A percentile compares a stretch with the other conserved stretches of the same genome.
Conservation (phyloP, 64 coral and sea anemone species). For the Cladopsammia gracilis region DNA sequence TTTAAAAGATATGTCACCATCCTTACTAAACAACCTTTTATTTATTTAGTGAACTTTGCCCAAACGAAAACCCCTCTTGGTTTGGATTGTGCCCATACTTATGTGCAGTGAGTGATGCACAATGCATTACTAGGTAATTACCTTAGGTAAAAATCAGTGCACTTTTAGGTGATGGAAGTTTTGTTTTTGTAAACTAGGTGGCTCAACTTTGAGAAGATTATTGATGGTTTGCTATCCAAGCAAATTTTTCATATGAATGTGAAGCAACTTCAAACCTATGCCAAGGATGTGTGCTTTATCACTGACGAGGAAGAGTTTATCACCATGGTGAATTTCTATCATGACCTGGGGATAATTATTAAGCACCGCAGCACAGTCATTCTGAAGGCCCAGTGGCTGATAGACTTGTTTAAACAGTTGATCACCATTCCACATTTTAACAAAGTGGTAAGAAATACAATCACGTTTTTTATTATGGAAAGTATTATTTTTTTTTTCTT, state of each 20-base stretch:
- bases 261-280: slow-evolving; percentile 40
- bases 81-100: too few species aligned
- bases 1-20: too few species aligned
- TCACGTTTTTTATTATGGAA: too few species aligned
- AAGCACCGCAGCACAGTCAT: slow-evolving; percentile 52
- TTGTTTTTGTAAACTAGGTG: not conserved
- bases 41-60: too few species aligned
- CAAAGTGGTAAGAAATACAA: slow-evolving; percentile 5
- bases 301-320: slow-evolving; percentile 25
- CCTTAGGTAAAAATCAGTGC: too few species aligned
- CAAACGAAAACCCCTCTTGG: too few species aligned
- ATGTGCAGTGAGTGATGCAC: too few species aligned
- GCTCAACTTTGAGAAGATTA: slow-evolving; percentile 57
- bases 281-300: slow-evolving; percentile 41
- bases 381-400: slow-evolving; percentile 59
- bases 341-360: slow-evolving; percentile 55
- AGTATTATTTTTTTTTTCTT: too few species aligned
- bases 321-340: slow-evolving; percentile 55
- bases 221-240: not conserved
- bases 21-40: too few species aligned
- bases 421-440: slow-evolving; percentile 55
- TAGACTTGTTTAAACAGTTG: slow-evolving; percentile 49
- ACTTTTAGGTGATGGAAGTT: too few species aligned
- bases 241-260: too few species aligned
- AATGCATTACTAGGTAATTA: too few species aligned